Evolutionary conservation across 1,140 invertebrate genomes (phyloP).

Genomic region (Acyrthosiphon pisum): DNA sequence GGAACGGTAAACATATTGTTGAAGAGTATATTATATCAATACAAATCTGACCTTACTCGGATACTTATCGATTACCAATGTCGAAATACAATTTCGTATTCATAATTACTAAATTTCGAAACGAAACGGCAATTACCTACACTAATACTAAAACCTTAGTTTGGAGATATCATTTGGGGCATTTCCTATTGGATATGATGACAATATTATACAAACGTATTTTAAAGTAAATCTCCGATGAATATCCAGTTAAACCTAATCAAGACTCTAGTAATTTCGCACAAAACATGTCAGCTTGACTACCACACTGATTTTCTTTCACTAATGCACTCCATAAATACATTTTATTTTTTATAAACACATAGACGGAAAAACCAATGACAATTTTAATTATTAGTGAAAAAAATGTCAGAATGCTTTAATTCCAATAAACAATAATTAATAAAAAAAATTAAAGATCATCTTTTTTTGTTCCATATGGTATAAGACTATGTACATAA

Average conservation of each 20-base stretch:
- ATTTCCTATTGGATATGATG: background rate
- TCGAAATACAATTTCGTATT: constrained; percentile 5
- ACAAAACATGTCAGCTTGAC: too few relatives aligned
- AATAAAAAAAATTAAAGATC: background rate
- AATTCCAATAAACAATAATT: background rate
- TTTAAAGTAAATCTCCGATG: background rate
- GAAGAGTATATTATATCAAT: constrained; percentile 40
- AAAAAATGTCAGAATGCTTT: background rate
- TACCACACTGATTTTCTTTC: too few relatives aligned
- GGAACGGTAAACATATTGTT: constrained; percentile 19
- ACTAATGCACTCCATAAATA: background rate
- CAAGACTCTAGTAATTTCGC: too few relatives aligned
- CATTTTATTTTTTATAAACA: background rate
- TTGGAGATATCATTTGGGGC: background rate
- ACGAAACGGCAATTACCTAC: background rate
- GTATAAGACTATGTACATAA: background rate
- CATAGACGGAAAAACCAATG: background rate
- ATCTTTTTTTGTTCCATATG: background rate
- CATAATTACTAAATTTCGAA: constrained; percentile 4
- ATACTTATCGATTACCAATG: constrained; percentile 26
- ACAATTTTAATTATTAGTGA: background rate
- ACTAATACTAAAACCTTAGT: background rate
- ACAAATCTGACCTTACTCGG: constrained; percentile 28
- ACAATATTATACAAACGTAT: background rate
- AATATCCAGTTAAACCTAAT: background rate